These are phyloP conservation scores for Resseliella maxima DNA, from an alignment of 2,888 invertebrate genomes.

Conservation along the genomic window DNA sequence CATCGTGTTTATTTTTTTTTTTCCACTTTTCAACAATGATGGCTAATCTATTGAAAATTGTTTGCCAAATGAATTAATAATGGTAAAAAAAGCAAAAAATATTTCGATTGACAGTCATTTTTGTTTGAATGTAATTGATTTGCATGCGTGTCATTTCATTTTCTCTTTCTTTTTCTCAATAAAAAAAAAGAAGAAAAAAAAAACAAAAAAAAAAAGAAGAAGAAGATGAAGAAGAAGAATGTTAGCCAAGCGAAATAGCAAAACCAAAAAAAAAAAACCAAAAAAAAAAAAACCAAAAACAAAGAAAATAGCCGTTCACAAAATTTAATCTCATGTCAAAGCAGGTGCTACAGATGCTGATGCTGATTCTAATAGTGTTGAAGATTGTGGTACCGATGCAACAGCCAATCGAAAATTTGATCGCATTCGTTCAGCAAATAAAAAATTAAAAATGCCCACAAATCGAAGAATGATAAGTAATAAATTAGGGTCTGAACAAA, in stretches of 20 bases:
- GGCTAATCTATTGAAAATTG: background rate
- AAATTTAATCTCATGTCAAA: constrained; percentile 21
- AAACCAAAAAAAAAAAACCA: background rate
- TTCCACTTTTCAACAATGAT: background rate
- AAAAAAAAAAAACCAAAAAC: background rate
- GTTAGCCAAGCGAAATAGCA: background rate
- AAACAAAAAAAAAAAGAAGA: too few species aligned
- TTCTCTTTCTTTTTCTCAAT: background rate
- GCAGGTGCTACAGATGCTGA: constrained; percentile 44
- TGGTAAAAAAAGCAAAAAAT: background rate
- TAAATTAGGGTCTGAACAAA: constrained; percentile 34
- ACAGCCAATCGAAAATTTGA: constrained; percentile 25
- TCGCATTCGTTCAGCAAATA: constrained; percentile 36
- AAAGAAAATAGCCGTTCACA: background rate
- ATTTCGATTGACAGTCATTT: background rate
- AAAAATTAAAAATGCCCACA: background rate
- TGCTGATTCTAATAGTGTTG: constrained; percentile 15
- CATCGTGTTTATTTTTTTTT: background rate
- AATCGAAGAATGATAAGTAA: constrained; percentile 22
- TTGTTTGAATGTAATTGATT: background rate
- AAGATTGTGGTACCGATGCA: background rate
- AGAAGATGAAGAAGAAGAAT: background rate
- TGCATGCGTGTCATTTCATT: constrained; percentile 17
- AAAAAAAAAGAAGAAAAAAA: too few species aligned
- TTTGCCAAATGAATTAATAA: too few species aligned